Evolutionary conservation across 2,888 invertebrate species (phyloP).

Genomic region (Melitaea athalia): DNA sequence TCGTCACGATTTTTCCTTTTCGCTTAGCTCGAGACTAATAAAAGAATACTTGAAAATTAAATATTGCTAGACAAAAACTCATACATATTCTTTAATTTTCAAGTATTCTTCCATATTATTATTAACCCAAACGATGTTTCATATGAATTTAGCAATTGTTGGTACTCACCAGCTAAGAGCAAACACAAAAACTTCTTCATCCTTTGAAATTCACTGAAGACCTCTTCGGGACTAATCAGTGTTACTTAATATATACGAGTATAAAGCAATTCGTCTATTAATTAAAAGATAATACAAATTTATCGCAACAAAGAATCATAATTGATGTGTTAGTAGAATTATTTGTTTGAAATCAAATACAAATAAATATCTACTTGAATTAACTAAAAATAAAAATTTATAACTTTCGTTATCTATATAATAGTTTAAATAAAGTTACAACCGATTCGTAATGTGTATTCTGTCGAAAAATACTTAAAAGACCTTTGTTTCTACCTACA

Average conservation of each 20-base stretch:
- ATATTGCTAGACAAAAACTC: too few relatives aligned
- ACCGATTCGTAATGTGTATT: too few relatives aligned
- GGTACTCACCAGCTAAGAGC: constrained; percentile 11
- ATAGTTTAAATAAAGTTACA: too few relatives aligned
- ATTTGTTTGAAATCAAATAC: background rate
- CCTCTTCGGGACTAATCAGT: background rate
- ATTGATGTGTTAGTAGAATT: background rate
- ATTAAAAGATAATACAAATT: background rate
- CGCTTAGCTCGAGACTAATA: background rate
- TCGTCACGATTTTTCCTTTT: too few relatives aligned
- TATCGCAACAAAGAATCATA: constrained; percentile 14
- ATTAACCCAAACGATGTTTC: too few relatives aligned
- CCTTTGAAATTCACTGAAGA: constrained; percentile 1
- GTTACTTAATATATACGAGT: background rate
- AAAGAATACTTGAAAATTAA: too few relatives aligned
- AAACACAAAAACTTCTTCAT: constrained; percentile 23
- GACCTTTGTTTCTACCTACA: too few relatives aligned
- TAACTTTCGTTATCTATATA: too few relatives aligned
- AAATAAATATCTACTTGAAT: background rate
- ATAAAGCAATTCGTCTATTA: background rate
- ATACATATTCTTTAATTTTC: background rate
- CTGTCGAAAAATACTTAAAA: too few relatives aligned
- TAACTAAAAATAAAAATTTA: too few relatives aligned
- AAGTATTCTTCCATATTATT: background rate
- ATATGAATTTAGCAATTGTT: background rate